These are phyloP conservation scores for Orchesella cincta DNA, from an alignment of 1,140 invertebrate genomes.

Conservation along the genomic window DNA sequence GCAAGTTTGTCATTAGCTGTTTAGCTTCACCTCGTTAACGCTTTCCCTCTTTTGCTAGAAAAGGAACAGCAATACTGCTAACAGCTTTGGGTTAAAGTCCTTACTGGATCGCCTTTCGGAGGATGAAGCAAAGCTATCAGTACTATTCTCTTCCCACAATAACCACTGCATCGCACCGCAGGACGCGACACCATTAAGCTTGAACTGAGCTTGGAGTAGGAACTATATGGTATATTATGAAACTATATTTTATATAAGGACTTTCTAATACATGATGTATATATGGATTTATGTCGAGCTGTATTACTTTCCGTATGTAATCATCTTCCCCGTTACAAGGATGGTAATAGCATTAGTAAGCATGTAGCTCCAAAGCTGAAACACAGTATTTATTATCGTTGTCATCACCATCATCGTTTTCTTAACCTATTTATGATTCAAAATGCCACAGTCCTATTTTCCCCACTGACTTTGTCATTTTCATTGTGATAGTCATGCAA, in stretches of 20 bases:
- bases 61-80: background rate
- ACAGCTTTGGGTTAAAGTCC: background rate
- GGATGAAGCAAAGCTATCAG: background rate
- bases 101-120: background rate
- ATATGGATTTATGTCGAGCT: too few relatives aligned
- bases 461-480: background rate
- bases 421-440: background rate
- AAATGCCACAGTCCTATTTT: conserved; percentile 13
- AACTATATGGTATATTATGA: too few relatives aligned
- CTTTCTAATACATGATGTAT: too few relatives aligned
- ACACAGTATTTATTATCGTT: background rate
- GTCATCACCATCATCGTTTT: background rate
- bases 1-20: conserved; percentile 10
- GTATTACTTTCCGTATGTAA: too few relatives aligned
- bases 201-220: too few relatives aligned
- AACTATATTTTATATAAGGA: too few relatives aligned
- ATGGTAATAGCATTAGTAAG: too few relatives aligned
- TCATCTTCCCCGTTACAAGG: too few relatives aligned
- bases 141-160: background rate
- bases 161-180: background rate
- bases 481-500: background rate
- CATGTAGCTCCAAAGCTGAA: too few relatives aligned
- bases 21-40: conserved; percentile 10
- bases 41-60: background rate
- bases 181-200: background rate